These are phyloP conservation scores for Brachyrhaphis roseni DNA, from an alignment of 2,797 vertebrate species.

Conservation along the genomic window DNA sequence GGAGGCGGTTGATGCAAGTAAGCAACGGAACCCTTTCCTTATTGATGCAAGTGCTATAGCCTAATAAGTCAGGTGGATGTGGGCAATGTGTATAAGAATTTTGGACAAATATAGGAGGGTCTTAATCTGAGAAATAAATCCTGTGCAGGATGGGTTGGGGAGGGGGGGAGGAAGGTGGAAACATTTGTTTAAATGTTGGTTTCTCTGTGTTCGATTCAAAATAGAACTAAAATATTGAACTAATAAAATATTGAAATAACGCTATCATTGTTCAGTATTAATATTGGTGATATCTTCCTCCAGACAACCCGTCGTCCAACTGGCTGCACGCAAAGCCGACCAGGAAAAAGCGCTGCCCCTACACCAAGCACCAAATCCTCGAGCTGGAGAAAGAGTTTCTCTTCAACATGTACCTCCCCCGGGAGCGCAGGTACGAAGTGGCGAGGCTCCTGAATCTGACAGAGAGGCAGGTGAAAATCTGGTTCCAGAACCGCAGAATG, in stretches of 20 bases:
- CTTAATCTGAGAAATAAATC: neutral
- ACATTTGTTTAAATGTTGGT: neutral
- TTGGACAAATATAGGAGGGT: neutral
- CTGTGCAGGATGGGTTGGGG: neutral
- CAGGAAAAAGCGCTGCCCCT: constrained; percentile 96
- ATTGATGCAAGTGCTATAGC: neutral
- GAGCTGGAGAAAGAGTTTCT: constrained; percentile 99
- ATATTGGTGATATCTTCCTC: constrained; percentile 6
- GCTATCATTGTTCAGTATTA: neutral
- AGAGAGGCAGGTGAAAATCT: constrained; percentile 99
- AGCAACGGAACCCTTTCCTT: constrained; percentile 65
- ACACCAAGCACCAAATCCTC: constrained; percentile 95
- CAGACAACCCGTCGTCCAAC: constrained; percentile 95
- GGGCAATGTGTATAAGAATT: neutral
- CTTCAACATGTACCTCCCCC: constrained; percentile 99
- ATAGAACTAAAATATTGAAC: neutral
- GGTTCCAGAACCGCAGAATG: constrained; percentile 99
- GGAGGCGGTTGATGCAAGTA: constrained; percentile 89
- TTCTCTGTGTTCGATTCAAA: neutral
- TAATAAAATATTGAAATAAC: neutral
- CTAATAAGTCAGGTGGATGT: neutral
- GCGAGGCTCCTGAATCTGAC: constrained; percentile 94
- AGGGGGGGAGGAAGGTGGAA: neutral
- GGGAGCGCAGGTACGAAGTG: constrained; percentile 97
- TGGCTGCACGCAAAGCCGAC: constrained; percentile 97